phyloP scores from a whole-genome alignment of 2,797 vertebrate species.

The Pangasius krempfi region DNA sequence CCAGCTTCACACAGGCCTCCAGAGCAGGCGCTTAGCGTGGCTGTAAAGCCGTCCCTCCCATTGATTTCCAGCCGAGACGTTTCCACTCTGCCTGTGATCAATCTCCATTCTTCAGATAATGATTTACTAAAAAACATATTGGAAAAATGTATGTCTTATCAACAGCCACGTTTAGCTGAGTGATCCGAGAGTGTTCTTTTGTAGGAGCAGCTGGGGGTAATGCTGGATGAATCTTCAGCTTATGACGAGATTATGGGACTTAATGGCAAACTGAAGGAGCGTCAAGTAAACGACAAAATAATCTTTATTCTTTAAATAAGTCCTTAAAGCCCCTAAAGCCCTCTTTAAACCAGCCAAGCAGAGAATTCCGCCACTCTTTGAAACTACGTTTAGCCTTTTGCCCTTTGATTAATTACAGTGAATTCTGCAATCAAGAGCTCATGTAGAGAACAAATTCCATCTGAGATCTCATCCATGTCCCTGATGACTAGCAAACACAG shows the following conservation, averaged over 20 bases:
- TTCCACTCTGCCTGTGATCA: conserved; percentile 46
- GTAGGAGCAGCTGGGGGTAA: conserved; percentile 38
- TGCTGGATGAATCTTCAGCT: conserved; percentile 46
- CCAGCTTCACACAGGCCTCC: conserved; percentile 35
- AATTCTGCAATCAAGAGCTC: conserved; percentile 26
- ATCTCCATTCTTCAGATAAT: conserved; percentile 49
- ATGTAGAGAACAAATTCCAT: conserved; percentile 28
- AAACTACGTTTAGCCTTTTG: conserved; percentile 35
- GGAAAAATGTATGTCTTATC: conserved; percentile 38
- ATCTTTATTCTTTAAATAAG: conserved; percentile 50
- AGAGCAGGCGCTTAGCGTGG: conserved; percentile 42
- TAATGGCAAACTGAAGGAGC: conserved; percentile 53
- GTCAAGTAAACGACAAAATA: conserved; percentile 45
- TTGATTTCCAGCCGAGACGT: conserved; percentile 48
- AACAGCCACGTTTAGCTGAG: conserved; percentile 31
- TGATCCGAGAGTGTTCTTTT: conserved; percentile 24
- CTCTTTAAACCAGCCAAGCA: conserved; percentile 34
- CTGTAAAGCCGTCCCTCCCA: conserved; percentile 37
- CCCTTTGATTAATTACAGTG: conserved; percentile 43
- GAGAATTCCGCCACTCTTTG: conserved; percentile 38
- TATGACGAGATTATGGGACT: conserved; percentile 48
- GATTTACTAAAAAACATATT: conserved; percentile 46
- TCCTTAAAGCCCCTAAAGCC: conserved; percentile 41
- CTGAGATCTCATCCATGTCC: not conserved
- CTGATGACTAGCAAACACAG: not conserved